Evolutionary conservation across 2,888 invertebrate species (phyloP), one percentile per base, ranked within the genome.

Genomic region (Lucinisca nassula): DNA sequence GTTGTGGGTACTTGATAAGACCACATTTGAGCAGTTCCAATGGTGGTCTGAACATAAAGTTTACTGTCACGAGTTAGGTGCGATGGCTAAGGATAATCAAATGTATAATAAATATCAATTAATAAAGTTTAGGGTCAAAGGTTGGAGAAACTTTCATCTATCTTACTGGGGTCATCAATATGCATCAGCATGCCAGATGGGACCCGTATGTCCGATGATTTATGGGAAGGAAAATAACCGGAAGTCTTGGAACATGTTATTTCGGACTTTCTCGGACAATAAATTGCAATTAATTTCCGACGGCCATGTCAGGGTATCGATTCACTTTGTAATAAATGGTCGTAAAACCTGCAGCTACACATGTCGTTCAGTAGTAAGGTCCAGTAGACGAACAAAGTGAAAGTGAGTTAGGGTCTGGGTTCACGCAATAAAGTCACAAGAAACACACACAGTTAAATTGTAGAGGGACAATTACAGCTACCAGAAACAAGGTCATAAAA

Each of bases 151-250:
- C 17, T 40, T 17, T 55, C 12, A 8, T 21, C 67, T 35, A 67
- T 67, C 67, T 67, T 21, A 8, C 35, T 35, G 67, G 24, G 67
- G 67, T 67, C 67, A 67, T 67, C 67, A 67, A 67, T 67, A 67
- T 67, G 67, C 67, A 67, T 35, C 67, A 67, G n/a, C 67, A 67
- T 35, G 35, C 67, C 67, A 67, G 67, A 67, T 85, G 87, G n/a
- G 86, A 74, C 86, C 86, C 89, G 73, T 79, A 87, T 89, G 80
- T 77, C 76, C 82, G 77, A 80, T 87, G 82, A 87, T 89, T 89
- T 89, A 89, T 84, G 82, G 78, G 35, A 70, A 58, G n/a, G 61
- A 82, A 87, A 87, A 87, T 89, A 82, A 87, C 89, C 89, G 89
- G 87, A 89, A 87, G 89, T 89, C 45, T 38, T 40, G 40, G 80